Conservation (phyloP, 2,888 invertebrate genomes). For the Xestia rhomboidea region DNA sequence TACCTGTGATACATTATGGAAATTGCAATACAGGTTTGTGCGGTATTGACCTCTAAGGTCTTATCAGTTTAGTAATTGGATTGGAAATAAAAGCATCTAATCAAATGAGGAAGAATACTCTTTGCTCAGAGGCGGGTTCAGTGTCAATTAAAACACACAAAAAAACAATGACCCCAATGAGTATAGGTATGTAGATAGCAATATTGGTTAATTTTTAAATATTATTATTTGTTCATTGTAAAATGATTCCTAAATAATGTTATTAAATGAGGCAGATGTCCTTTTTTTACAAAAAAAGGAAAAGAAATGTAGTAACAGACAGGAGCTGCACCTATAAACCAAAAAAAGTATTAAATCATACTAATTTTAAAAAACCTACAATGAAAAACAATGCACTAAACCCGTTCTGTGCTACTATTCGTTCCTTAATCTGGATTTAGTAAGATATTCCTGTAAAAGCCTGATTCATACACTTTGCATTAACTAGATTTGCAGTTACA, state of each 20-base stretch:
- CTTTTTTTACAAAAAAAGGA: neutral
- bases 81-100: neutral
- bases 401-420: neutral
- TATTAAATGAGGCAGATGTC: neutral
- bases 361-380: neutral
- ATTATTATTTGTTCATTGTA: neutral
- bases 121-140: neutral
- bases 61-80: neutral
- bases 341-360: neutral
- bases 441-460: constrained; percentile 33
- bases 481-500: neutral
- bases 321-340: neutral
- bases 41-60: neutral
- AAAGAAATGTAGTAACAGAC: neutral
- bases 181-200: neutral
- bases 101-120: neutral
- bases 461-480: constrained; percentile 2
- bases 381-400: neutral
- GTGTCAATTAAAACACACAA: neutral
- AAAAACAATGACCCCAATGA: neutral
- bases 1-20: neutral
- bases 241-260: neutral
- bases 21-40: neutral
- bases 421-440: constrained; percentile 52
- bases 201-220: neutral